Base-by-base conservation (phyloP, 2,888 invertebrate species). In the Trissolcus brochymenae region DNA sequence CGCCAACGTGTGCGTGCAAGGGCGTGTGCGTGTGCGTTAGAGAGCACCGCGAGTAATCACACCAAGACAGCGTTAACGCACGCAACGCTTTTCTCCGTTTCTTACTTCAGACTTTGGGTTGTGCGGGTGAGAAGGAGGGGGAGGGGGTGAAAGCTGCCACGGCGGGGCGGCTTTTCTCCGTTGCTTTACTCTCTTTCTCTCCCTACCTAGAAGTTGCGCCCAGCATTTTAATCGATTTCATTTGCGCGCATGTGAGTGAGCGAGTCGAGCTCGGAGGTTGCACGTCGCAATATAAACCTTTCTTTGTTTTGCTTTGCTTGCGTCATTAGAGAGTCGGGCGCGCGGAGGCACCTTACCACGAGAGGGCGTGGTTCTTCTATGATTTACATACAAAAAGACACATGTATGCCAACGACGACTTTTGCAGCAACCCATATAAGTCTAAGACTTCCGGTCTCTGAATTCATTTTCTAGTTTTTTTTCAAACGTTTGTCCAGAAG, bases 201-300 rank as follows among this genome's bases (percentile, higher is more conserved):
- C 90, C 90, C 90, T 90, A 90, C 90, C 90, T 91, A 90, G 91
- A 91, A 91, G 91, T 91, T 91, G 90, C 90, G 90, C 90, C 90
- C 91, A 92, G 91, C 91, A 92, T 92, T 92, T 92, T 92, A 92
- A 92, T 92, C 92, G 92, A 92, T 92, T 92, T 91, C 92, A 92
- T 92, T 92, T 92, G 92, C 92, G 90, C 90, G 92, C 92, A 91
- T 91, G 91, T 91, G 91, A 91, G 91, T 90, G 91, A 91, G 89
- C 81, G 82, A 84, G 81, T 79, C 81, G 66, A 80, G 81, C 80
- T 77, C 73, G 72, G 72, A 68, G 74, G 73, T 75, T 72, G 78
- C 76, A 90, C 90, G 90, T 89, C 90, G 89, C 85, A 86, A 86
- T 88, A 87, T 87, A 89, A 88, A 88, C 89, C 87, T 90, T 90